These are phyloP conservation scores for Melikaiella ostensackeni DNA, from an alignment of 2,888 invertebrate genomes.

Conservation along the genomic window DNA sequence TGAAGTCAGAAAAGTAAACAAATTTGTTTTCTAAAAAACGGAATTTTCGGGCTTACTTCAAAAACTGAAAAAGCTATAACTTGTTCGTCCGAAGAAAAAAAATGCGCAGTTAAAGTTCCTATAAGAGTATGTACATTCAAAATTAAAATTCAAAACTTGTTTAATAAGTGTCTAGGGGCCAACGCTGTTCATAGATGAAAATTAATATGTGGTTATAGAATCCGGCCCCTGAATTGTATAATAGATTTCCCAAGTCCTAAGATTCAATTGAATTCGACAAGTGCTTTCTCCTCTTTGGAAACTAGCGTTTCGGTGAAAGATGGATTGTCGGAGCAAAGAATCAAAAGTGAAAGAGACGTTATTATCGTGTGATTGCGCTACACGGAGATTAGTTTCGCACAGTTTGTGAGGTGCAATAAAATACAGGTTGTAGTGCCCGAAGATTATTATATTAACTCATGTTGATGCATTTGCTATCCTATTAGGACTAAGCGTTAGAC, in stretches of 20 bases:
- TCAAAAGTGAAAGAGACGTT: conserved; percentile 44
- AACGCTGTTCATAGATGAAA: too few relatives aligned
- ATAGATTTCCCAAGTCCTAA: neutral
- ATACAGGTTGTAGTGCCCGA: conserved; percentile 48
- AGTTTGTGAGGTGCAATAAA: conserved; percentile 55
- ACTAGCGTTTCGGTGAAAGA: conserved; percentile 24
- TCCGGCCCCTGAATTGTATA: too few relatives aligned
- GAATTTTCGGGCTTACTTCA: too few relatives aligned
- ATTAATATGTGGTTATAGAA: too few relatives aligned
- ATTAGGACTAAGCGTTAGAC: conserved; percentile 48
- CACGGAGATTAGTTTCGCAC: conserved; percentile 62
- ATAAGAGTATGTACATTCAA: too few relatives aligned
- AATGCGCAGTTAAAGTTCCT: too few relatives aligned
- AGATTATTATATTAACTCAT: conserved; percentile 65
- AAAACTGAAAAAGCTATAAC: too few relatives aligned
- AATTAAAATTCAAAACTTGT: too few relatives aligned
- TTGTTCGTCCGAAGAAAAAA: too few relatives aligned
- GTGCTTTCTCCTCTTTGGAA: conserved; percentile 12
- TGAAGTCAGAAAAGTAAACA: too few relatives aligned
- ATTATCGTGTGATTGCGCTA: conserved; percentile 65
- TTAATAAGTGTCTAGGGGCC: too few relatives aligned
- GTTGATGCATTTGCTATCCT: conserved; percentile 51
- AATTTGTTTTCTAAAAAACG: too few relatives aligned
- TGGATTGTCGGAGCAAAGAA: conserved; percentile 16
- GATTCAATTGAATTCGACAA: neutral